phyloP scores from a whole-genome alignment of 2,888 invertebrate genomes.

The Sphaerophoria rueppellii region DNA sequence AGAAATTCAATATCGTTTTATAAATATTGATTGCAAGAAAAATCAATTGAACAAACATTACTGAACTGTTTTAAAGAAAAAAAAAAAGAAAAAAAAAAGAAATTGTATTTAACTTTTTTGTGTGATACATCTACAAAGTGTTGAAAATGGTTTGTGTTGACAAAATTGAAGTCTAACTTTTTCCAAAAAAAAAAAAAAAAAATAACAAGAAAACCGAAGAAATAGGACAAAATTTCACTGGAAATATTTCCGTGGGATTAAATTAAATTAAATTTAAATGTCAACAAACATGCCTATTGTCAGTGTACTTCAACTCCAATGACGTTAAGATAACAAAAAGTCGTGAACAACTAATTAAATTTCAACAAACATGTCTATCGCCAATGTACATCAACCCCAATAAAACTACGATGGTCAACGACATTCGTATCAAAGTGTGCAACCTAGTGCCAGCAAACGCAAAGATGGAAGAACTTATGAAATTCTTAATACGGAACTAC shows the following conservation, averaged over 20 bases:
- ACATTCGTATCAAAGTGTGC: too few relatives aligned
- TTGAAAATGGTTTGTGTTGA: not conserved
- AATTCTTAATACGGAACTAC: too few relatives aligned
- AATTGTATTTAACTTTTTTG: not conserved
- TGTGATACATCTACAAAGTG: slow-evolving; percentile 30
- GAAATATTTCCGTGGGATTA: slow-evolving; percentile 14
- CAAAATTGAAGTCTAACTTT: slow-evolving; percentile 5
- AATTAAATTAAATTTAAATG: slow-evolving; percentile 1
- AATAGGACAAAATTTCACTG: slow-evolving; percentile 3
- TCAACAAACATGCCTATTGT: too few relatives aligned
- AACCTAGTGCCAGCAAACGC: too few relatives aligned
- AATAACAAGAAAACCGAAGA: not conserved
- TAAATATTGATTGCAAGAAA: slow-evolving; percentile 4
- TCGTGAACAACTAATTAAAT: too few relatives aligned
- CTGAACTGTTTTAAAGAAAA: not conserved
- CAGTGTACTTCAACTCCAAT: too few relatives aligned
- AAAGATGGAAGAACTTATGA: too few relatives aligned
- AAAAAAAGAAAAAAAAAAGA: slow-evolving; percentile 19
- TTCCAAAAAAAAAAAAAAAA: not conserved
- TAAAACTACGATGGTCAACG: too few relatives aligned
- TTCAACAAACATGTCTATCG: too few relatives aligned
- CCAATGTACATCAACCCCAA: too few relatives aligned
- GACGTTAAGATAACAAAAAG: too few relatives aligned
- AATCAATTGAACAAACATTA: not conserved
- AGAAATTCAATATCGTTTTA: slow-evolving; percentile 13